Evolutionary conservation across 1,140 invertebrate genomes (phyloP), one percentile per base, ranked within the genome.

Genomic region (Bombus superbus): DNA sequence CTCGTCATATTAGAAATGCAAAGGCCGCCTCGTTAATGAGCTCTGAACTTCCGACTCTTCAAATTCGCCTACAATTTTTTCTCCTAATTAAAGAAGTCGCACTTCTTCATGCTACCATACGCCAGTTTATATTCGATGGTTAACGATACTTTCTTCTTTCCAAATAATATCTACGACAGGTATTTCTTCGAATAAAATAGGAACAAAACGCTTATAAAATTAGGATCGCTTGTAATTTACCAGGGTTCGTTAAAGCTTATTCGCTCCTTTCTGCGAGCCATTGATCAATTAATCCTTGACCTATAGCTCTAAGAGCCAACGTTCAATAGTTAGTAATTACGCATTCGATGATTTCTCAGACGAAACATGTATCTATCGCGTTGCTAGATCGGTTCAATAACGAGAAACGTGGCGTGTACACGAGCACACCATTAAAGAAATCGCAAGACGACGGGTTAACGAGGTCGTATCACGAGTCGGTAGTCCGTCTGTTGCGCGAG

Each of bases 401-500:
- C 32, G 38, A 42, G 38, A 42, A 22, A 15, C 15, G 38, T 72
- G 71, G 40, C 38, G 40, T 28, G 40, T 28, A 2, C 38, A 42
- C 35, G 18, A 40, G 76, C 28, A n/a, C 32, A 4, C n/a, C 62
- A 79, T 79, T 69, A 69, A 80, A 80, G 64, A 69, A 80, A 80
- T 53, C 44, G 78, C 44, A 32, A 47, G 25, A 38, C 53, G 62
- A 47, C 69, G 62, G 32, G 38, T 81, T 88, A 90, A 90, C 88
- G 80, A 90, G 88, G 82, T 74, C 40, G 81, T 89, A 89, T 85
- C 88, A 57, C 82, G 47, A 86, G 57, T 40, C 66, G 64, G 76
- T 68, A 86, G 66, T 74, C 57, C n/a, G 64, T 77, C 80, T 59
- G 78, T 73, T 62, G 75, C 68, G 68, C 78, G 79, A 62, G 88